A percentile compares a stretch with the other conserved stretches of the same genome.
These are phyloP conservation scores for Siderastrea radians DNA, from an alignment of 92 coral and sea anemone species.

Conservation along the genomic window DNA sequence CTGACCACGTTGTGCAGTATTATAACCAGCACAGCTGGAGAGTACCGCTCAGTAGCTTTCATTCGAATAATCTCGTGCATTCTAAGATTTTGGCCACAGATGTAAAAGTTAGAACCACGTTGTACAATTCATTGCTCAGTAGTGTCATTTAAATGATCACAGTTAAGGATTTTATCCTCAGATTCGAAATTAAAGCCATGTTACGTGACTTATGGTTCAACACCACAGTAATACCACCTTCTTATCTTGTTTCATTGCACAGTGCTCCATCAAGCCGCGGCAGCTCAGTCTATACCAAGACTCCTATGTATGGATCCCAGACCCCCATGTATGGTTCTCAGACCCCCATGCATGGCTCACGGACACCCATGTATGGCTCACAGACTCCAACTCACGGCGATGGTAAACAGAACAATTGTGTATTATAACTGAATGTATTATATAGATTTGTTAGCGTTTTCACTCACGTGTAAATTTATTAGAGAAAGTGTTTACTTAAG, in stretches of 20 bases:
- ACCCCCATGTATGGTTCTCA: constrained; percentile 99
- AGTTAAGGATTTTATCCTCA: too few relatives aligned
- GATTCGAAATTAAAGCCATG: neutral
- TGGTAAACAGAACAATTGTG: constrained; percentile 59
- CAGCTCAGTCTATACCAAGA: constrained; percentile 82
- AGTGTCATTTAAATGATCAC: too few relatives aligned
- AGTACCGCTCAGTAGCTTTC: too few relatives aligned
- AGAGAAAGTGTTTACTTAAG: too few relatives aligned
- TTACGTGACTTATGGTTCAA: neutral
- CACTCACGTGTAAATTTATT: too few relatives aligned
- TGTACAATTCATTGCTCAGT: too few relatives aligned
- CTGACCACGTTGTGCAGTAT: too few relatives aligned
- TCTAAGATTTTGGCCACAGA: too few relatives aligned
- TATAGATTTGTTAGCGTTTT: too few relatives aligned
- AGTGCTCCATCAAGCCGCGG: constrained; percentile 92
- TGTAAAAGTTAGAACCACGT: too few relatives aligned
- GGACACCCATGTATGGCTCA: constrained; percentile 99
- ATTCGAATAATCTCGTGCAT: too few relatives aligned
- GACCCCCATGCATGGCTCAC: constrained; percentile 97
- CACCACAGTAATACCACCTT: neutral
- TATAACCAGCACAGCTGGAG: too few relatives aligned
- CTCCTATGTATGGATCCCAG: constrained; percentile 98
- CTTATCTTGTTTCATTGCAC: neutral
- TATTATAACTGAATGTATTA: neutral
- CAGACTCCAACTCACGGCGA: constrained; percentile 99